Evolutionary conservation across 92 coral and sea anemone species (phyloP).

Genomic region (Umimayanthus kanabou): DNA sequence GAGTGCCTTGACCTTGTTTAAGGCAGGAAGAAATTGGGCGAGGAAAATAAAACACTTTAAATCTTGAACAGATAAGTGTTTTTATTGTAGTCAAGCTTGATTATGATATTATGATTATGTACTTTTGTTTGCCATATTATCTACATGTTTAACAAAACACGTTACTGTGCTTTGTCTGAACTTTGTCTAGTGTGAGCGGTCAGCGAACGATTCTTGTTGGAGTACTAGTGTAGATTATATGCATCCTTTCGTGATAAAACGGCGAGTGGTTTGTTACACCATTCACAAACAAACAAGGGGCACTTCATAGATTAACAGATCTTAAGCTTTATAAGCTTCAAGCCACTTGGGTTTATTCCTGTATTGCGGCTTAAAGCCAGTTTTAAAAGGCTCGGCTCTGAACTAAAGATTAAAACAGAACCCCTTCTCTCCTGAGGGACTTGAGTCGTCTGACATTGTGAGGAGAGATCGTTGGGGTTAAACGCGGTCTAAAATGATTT

Average conservation of each 20-base stretch:
- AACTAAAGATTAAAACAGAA: not conserved
- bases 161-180: not conserved
- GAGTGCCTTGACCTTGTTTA: not conserved
- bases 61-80: not conserved
- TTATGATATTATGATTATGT: not conserved
- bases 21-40: not conserved
- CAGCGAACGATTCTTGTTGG: not conserved
- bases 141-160: no score
- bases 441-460: not conserved
- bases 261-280: not conserved
- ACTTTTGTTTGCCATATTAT: not conserved
- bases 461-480: conserved; percentile 17
- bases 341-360: conserved; percentile 26
- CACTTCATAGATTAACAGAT: conserved; percentile 43
- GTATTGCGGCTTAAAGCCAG: conserved; percentile 24
- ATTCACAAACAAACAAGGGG: conserved; percentile 33
- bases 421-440: not conserved
- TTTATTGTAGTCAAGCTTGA: not conserved
- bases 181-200: not conserved
- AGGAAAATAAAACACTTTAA: not conserved
- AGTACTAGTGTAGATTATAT: not conserved
- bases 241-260: conserved; percentile 35
- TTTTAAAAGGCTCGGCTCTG: conserved; percentile 18
- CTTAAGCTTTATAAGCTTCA: conserved; percentile 25
- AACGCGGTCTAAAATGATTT: conserved; percentile 8